Evolutionary conservation across 2,797 vertebrate genomes (phyloP), one percentile per base, ranked within the genome.

Genomic region (Sebastes jordani): DNA sequence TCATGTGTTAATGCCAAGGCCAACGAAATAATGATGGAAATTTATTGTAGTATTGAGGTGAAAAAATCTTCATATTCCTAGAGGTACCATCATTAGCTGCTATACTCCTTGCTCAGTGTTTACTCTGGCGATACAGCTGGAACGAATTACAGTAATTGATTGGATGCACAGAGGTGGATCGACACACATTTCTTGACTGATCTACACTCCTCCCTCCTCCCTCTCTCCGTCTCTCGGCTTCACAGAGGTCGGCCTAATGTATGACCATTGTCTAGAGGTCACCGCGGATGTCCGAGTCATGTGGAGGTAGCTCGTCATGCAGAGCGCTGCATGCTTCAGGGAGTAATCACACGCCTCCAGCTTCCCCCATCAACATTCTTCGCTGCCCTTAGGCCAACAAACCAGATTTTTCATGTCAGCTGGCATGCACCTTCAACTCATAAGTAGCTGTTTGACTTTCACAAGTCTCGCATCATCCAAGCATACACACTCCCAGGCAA

Each of bases 381-480:
- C 30, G 75, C 90, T 94, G 94, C 92, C 95, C 95, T 95, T 70
- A 93, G 94, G 94, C 95, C 95, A 96, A 91, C 91, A 91, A 92
- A 94, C 91, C 96, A 96, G 95, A 95, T 96, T 96, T 95, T 93
- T 95, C 93, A 95, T 93, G 95, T 96, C 96, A 95, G 93, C 93
- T 95, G 94, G 94, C 92, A 93, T 92, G 93, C 94, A 95, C 94
- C 94, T 95, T 93, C 95, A 93, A 91, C 93, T 95, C 93, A 92
- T 94, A 96, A 96, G 95, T 96, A 95, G 92, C 91, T 94, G 91
- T 96, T 96, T 96, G 96, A 96, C 96, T 96, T 96, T 96, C 96
- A 95, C 93, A 95, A 95, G 94, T 96, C 95, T 94, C 94, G 72
- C 91, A 92, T 93, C 93, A 94, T 93, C 88, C 89, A 82, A 84